Evolutionary conservation across 1,140 invertebrate species (phyloP), one percentile per base, ranked within the genome.

Genomic region (Ridgeia piscesae): DNA sequence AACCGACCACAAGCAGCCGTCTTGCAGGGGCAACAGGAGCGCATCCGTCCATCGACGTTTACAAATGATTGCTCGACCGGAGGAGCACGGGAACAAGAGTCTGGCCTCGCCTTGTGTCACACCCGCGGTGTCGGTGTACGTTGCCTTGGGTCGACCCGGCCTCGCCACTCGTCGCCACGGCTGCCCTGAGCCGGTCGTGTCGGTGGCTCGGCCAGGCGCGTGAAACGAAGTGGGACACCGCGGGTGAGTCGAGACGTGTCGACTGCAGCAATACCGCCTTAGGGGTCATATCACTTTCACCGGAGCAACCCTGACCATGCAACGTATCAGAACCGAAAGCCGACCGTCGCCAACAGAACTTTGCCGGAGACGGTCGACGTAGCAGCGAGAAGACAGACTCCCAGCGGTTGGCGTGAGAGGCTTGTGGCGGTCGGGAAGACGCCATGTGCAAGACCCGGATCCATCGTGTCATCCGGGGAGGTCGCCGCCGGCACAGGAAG

Each of bases 401-500:
- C 58, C 58, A 77, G 27, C 11, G 58, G 27, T 21, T 77, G 42
- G 42, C 42, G 42, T 77, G 17, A 4, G 58, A 21, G 58, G 58
- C 17, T 9, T 77, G 58, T 77, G 58, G 58, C 17, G 11, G 58
- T 77, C 58, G 58, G 58, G 58, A 14, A 77, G 58, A 21, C 58
- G 2, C 58, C 11, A 77, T 77, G n/a, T 93, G 88, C 93, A 93
- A 93, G 92, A 92, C 91, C 92, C 93, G 92, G 92, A 91, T 93
- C 93, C 93, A 93, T 89, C 93, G 58, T 93, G 93, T 93, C 93
- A 93, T 77, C 91, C 92, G 93, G 92, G 89, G 91, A 91, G 90
- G 35, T 35, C 48, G 27, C 8, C 92, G 31, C 34, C 42, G 91
- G 50, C 34, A 34, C 31, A 21, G 35, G 42, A 42, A 77, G 58